Base-by-base conservation (phyloP, 2,888 invertebrate species). In the Yponomeuta malinellus region DNA sequence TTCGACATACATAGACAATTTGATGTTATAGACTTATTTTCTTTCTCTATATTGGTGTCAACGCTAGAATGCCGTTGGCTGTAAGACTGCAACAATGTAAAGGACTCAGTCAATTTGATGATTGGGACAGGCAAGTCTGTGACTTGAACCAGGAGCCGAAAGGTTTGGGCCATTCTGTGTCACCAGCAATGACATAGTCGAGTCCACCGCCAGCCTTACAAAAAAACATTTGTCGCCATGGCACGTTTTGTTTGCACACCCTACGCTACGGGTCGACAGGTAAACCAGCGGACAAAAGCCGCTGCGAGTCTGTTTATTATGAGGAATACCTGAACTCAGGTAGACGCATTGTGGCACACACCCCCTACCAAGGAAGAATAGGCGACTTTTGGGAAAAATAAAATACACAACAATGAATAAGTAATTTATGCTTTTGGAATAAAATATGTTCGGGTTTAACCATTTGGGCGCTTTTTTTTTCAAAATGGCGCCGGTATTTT, bases 311-410 rank as follows among this genome's bases (percentile, higher is more conserved):
- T 76, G 75, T 84, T 86, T 87, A 88, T 88, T 86, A 85, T 84
- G 81, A 85, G 85, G 85, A 86, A 88, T 90, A 88, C 88, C 89
- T 85, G 83, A 77, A 77, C 76, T 77, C 90, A 91, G 91, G 90
- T 90, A 91, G 85, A 80, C 73, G 74, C 71, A 86, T 89, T 89
- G 89, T 88, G 77, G 69, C 78, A 76, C 81, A 77, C 85, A 85
- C 86, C 85, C 85, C 86, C 85, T 84, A 81, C 78, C 75, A 76
- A 74, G 77, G 83, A 82, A 90, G 87, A 90, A 90, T 89, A 87
- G 52, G 52, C 12, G 88, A 89, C 82, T 91, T 91, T 91, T 90
- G 83, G 89, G 90, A 91, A 90, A 86, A 59, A 59, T 59, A 59
- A 15, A 59, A 59, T 59, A 59, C 15, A 82, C 83, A 83, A 91